These are phyloP conservation scores for Zygogramma bicolorata DNA, from an alignment of 2,888 invertebrate genomes.

Conservation along the genomic window DNA sequence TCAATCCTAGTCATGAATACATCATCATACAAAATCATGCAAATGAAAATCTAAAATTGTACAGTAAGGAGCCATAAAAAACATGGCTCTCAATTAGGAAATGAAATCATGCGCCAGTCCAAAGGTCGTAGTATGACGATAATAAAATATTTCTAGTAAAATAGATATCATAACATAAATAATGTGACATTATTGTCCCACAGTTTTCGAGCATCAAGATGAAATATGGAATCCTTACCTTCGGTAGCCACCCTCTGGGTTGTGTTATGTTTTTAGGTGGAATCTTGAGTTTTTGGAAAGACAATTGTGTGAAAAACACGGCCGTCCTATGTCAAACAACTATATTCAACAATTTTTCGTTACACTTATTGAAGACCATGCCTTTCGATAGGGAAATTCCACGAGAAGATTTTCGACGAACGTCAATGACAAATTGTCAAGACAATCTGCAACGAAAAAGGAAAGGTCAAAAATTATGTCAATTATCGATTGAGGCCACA, in stretches of 20 bases:
- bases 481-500: not conserved
- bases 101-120: not conserved
- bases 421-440: not conserved
- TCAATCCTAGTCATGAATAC: too few species aligned
- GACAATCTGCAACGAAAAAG: not conserved
- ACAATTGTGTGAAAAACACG: slow-evolving; percentile 64
- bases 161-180: too few species aligned
- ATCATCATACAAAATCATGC: too few species aligned
- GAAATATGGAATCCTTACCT: slow-evolving; percentile 69
- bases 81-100: not conserved
- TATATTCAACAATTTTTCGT: slow-evolving; percentile 47
- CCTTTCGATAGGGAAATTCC: slow-evolving; percentile 46
- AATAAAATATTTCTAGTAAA: not conserved
- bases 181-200: too few species aligned
- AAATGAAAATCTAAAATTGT: too few species aligned
- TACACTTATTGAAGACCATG: slow-evolving; percentile 56
- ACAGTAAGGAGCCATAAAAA: not conserved
- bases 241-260: slow-evolving; percentile 85
- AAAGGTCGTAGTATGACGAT: not conserved
- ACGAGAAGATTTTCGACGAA: slow-evolving; percentile 23
- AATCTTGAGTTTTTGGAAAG: slow-evolving; percentile 79
- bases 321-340: slow-evolving; percentile 61
- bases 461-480: not conserved
- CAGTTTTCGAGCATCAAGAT: too few species aligned
- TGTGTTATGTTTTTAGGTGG: slow-evolving; percentile 83